Base-by-base conservation (phyloP, 2,113 vertebrate species). In the Uria lomvia region DNA sequence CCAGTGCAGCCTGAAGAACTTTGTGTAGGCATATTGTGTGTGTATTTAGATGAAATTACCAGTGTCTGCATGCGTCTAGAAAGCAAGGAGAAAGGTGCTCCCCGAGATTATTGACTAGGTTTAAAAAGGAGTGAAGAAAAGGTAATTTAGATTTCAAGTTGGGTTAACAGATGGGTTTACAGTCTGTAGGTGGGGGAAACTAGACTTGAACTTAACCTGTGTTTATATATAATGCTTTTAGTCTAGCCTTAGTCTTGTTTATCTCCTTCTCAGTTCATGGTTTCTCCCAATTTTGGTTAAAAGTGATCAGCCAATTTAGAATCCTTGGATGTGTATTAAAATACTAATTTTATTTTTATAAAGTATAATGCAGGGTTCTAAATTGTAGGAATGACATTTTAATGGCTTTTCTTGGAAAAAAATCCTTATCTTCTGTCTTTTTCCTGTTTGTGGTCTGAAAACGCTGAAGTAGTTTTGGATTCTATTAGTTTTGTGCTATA, bases 351-450 rank as follows among this genome's bases (percentile, higher is more conserved):
- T 84, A 58, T 53, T 85, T 95, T 94, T 92, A 45, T 73, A 10
- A 79, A 65, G 66, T 40, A 53, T 62, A 77, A 74, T 40, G 26
- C 56, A 84, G 79, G 49, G 68, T 78, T 86, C 47, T 91, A 67
- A 94, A 74, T 81, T 60, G 56, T 83, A 88, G 63, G 32, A 95
- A 63, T 84, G 79, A 86, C 73, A 56, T 84, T 95, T 93, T 88
- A 77, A 77, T 88, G 43, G 21, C 42, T 92, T 65, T 94, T 86
- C 65, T 71, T 78, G 50, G 58, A 2, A 24, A 70, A 88, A 59
- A 23, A 26, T 2, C 34, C 8, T 11, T 21, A 7, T 62, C 58
- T 86, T 88, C 45, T 32, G 34, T 88, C 24, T 78, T 76, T 84
- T 79, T 68, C 72, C 75, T 78, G 19, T 65, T 77, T 71, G 79